Evolutionary conservation across 2,888 invertebrate genomes (phyloP), one percentile per base, ranked within the genome.

Genomic region (Proisotoma minuta): DNA sequence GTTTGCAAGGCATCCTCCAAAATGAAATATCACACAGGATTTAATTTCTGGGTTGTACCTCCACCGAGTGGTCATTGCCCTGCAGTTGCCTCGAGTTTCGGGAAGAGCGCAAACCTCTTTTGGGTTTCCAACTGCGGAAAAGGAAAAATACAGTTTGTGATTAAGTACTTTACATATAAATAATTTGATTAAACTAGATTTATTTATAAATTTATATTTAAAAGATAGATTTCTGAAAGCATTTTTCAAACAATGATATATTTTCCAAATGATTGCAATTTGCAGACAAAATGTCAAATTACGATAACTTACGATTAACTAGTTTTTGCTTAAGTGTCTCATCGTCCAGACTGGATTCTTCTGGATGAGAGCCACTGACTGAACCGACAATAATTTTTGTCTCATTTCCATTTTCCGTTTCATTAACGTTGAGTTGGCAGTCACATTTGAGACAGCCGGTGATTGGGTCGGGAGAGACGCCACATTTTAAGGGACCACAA

Each of bases 1-100:
- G 70, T 83, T 83, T 65, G 82, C 82, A 73, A 80, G 81, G 70
- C 83, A 83, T 58, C 83, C 83, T 2, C 83, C 83, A 66, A 81
- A 83, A 67, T 79, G 80, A 74, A 83, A 83, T 70, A 81, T 79
- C 4, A 77, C 73, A 63, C 83, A 83, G 58, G 78, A 77, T 62
- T 78, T 78, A 43, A 76, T 75, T 53, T 75, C 74, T 1, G 79
- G 77, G 75, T 82, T 80, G 74, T 82, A 83, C 59, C 80, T 73
- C 77, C 77, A 79, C 56, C 78, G 75, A 10, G 75, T 76, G 27
- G 78, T 69, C 62, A 77, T 73, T 12, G 73, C 74, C 53, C 74
- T 58, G 50, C 74, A 74, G 54, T 71, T 58, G 28, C 74, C 74
- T 29, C 74, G 63, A 1, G 65, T 66, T 47, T 66, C 62, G 8